Percentiles rank a stretch among this genome's conserved stretches.
Conservation (phyloP, 2,888 invertebrate species). For the Tetragonisca angustula region DNA sequence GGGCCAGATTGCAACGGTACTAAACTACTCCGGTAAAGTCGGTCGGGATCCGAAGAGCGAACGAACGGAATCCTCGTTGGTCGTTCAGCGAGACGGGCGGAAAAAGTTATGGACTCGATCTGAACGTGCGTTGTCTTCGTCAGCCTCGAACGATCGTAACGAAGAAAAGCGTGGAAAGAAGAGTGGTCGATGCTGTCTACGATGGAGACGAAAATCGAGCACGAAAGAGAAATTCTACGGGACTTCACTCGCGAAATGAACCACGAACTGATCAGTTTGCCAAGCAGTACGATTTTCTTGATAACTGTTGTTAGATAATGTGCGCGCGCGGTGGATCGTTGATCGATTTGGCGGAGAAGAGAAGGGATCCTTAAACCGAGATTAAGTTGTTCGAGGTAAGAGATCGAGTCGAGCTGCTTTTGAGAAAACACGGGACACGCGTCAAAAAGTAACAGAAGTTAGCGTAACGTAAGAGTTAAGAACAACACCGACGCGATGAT, state of each 20-base stretch:
- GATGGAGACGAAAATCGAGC: constrained; percentile 41
- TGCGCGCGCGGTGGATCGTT: constrained; percentile 4
- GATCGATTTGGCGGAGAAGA: constrained; percentile 5
- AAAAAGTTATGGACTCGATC: no score
- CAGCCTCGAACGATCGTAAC: constrained; percentile 11
- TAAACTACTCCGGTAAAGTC: constrained; percentile 45
- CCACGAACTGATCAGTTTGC: constrained; percentile 1
- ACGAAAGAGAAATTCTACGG: background rate
- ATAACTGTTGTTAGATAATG: constrained; percentile 66
- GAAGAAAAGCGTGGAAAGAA: background rate
- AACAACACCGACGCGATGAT: background rate
- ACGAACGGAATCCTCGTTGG: background rate
- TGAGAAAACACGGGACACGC: background rate
- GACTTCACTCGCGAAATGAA: constrained; percentile 2
- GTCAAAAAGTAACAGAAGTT: background rate
- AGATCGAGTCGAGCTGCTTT: background rate
- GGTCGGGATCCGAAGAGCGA: background rate
- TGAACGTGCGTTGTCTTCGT: no score
- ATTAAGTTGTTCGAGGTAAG: constrained; percentile 7
- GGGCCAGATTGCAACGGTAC: constrained; percentile 52
- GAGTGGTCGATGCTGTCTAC: constrained; percentile 8
- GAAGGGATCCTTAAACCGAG: constrained; percentile 22
- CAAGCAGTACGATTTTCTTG: constrained; percentile 38
- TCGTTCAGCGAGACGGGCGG: background rate
- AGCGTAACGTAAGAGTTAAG: background rate